Evolutionary conservation across 2,797 vertebrate genomes (phyloP).

Genomic region (Synanceia verrucosa): DNA sequence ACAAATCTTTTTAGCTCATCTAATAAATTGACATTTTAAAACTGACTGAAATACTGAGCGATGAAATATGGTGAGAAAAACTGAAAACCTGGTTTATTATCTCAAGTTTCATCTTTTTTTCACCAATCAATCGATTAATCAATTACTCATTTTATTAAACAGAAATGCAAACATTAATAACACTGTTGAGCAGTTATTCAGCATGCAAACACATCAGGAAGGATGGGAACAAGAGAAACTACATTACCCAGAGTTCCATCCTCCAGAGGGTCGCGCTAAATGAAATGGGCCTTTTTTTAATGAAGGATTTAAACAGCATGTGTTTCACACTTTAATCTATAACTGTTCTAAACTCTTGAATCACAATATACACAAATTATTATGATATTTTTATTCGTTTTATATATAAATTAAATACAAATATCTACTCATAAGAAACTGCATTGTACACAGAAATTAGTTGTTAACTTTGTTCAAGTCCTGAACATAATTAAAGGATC

Average conservation of each 20-base stretch:
- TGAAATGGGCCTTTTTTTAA: not conserved
- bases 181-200: no score
- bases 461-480: no score
- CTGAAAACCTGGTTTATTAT: no score
- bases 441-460: no score
- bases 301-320: not conserved
- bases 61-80: no score
- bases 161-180: no score
- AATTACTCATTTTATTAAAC: no score
- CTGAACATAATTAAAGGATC: no score
- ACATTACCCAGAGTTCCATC: not conserved
- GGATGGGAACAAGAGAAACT: not conserved
- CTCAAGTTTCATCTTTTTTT: no score
- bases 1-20: not conserved
- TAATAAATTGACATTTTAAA: constrained; percentile 20
- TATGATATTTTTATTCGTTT: not conserved
- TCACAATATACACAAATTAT: not conserved
- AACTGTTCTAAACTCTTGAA: not conserved
- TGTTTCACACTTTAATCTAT: not conserved
- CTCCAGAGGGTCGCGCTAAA: not conserved
- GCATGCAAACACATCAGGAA: not conserved
- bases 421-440: not conserved
- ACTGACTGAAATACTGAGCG: no score
- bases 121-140: no score
- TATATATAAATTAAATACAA: not conserved